Conservation (phyloP, 92 coral and sea anemone species). For the Palythoa grandiflora region DNA sequence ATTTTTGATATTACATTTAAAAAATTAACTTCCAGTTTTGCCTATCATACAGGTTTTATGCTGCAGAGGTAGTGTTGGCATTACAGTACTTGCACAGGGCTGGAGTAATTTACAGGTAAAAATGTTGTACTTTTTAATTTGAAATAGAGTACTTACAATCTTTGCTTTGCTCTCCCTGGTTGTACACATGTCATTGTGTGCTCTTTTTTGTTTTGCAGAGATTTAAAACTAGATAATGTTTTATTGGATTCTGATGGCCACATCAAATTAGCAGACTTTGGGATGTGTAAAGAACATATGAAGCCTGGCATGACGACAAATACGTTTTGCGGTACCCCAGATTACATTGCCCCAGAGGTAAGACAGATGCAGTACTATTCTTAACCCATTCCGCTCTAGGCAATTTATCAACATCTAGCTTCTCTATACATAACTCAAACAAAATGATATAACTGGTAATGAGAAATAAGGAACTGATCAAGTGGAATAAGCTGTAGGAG, state of each 20-base stretch:
- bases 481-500: neutral
- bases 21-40: neutral
- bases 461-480: no score
- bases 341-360: constrained; percentile 99
- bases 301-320: constrained; percentile 77
- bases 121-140: neutral
- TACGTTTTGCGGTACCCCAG: constrained; percentile 99
- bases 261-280: constrained; percentile 95
- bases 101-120: constrained; percentile 96
- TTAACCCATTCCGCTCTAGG: neutral
- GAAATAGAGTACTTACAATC: neutral
- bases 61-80: constrained; percentile 95
- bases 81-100: constrained; percentile 85
- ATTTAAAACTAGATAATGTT: constrained; percentile 95
- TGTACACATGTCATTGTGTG: neutral
- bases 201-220: constrained; percentile 63
- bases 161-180: no score
- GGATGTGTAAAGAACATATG: constrained; percentile 96
- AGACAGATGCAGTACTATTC: neutral
- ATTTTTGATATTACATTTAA: no score
- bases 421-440: no score
- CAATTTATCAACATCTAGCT: no score
- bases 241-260: constrained; percentile 94
- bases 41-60: constrained; percentile 81
- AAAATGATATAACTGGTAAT: no score